Evolutionary conservation across 2,797 vertebrate species (phyloP).

Genomic region (Garrulus glandarius): DNA sequence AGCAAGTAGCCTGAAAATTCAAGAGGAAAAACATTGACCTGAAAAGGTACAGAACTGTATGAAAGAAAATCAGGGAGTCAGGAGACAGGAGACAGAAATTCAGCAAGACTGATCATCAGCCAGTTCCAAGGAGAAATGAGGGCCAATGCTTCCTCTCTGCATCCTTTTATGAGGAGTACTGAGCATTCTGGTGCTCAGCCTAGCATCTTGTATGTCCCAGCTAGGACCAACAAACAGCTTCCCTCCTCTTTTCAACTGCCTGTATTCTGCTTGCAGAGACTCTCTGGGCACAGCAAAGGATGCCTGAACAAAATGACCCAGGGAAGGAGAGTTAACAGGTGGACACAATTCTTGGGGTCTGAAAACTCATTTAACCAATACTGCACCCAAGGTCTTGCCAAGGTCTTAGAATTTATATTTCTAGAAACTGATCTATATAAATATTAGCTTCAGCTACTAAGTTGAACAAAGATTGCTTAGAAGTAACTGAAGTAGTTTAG

Average conservation of each 20-base stretch:
- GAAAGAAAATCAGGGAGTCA: background rate
- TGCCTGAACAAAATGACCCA: background rate
- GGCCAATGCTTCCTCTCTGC: background rate
- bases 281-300: background rate
- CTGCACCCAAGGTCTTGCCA: background rate
- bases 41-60: background rate
- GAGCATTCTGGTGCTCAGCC: background rate
- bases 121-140: background rate
- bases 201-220: background rate
- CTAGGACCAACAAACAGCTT: background rate
- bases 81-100: background rate
- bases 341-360: background rate
- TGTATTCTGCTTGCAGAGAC: background rate
- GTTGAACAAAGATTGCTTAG: background rate
- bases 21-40: background rate
- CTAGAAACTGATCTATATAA: background rate
- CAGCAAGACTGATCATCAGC: background rate
- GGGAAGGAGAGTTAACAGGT: background rate
- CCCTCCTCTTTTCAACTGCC: background rate
- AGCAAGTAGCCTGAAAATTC: background rate
- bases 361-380: background rate
- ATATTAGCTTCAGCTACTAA: background rate
- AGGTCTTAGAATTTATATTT: background rate
- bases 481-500: background rate
- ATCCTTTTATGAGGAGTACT: background rate